These are phyloP conservation scores for Polietes domitor DNA, from an alignment of 2,888 invertebrate genomes.

Conservation along the genomic window DNA sequence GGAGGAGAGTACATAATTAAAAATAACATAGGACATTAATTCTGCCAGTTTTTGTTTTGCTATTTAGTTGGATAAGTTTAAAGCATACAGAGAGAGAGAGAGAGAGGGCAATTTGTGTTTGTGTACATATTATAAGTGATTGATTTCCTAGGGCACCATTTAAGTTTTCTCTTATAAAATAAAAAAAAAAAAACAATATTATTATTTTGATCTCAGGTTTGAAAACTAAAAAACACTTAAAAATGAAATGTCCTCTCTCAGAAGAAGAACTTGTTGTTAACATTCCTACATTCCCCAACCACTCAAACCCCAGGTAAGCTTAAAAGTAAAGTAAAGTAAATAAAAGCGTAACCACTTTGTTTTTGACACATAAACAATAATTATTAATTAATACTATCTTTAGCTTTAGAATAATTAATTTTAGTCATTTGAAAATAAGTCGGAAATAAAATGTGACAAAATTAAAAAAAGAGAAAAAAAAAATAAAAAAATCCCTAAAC, in stretches of 20 bases:
- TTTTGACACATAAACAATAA: slow-evolving; percentile 10
- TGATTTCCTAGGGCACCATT: too few species aligned
- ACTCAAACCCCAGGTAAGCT: slow-evolving; percentile 48
- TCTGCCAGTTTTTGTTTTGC: too few species aligned
- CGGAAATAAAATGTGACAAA: slow-evolving; percentile 50
- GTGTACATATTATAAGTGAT: too few species aligned
- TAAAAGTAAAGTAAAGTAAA: slow-evolving; percentile 10
- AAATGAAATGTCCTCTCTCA: neutral
- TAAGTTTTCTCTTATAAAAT: too few species aligned
- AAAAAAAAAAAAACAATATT: neutral
- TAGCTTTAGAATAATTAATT: neutral
- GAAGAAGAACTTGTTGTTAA: neutral
- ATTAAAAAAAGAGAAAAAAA: slow-evolving; percentile 8
- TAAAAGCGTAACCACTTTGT: neutral
- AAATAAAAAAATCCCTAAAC: slow-evolving; percentile 31
- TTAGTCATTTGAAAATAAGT: slow-evolving; percentile 27
- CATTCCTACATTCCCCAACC: neutral
- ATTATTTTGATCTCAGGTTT: slow-evolving; percentile 56
- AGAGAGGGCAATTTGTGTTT: too few species aligned
- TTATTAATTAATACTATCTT: too few species aligned
- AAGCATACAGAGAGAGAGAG: too few species aligned
- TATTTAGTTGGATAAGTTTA: too few species aligned
- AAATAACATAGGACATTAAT: too few species aligned
- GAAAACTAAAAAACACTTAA: neutral
- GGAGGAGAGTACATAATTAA: too few species aligned